phyloP scores from a whole-genome alignment of 2,888 invertebrate genomes.

The Chironomus tentans region DNA sequence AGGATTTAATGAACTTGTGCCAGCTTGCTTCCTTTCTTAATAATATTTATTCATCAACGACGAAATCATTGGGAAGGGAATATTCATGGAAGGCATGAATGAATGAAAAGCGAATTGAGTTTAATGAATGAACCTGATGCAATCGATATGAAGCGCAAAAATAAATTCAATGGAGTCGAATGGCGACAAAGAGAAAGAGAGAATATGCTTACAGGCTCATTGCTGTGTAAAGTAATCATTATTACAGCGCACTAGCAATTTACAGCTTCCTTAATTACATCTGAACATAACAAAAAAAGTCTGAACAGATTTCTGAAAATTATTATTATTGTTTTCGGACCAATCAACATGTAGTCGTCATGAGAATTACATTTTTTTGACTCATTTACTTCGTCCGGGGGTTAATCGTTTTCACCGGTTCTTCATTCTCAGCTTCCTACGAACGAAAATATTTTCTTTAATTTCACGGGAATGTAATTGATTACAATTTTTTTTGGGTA shows the following conservation, averaged over 20 bases:
- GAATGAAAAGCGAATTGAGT: neutral
- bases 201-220: neutral
- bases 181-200: neutral
- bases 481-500: no score
- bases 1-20: constrained; percentile 7
- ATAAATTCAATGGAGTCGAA: neutral
- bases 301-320: neutral
- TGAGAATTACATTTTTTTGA: neutral
- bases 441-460: neutral
- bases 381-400: neutral
- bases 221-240: constrained; percentile 9
- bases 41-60: neutral
- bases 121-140: neutral
- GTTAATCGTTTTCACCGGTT: neutral
- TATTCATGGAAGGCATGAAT: neutral
- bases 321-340: constrained; percentile 22
- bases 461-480: no score
- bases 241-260: constrained; percentile 23
- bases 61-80: no score
- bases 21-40: neutral
- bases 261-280: constrained; percentile 26
- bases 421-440: neutral
- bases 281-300: neutral
- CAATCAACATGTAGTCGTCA: constrained; percentile 8
- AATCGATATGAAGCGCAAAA: neutral